A percentile compares a stretch with the other conserved stretches of the same genome.
These are phyloP conservation scores for Phaethornis superciliosus DNA, from an alignment of 2,113 vertebrate genomes.

Conservation along the genomic window DNA sequence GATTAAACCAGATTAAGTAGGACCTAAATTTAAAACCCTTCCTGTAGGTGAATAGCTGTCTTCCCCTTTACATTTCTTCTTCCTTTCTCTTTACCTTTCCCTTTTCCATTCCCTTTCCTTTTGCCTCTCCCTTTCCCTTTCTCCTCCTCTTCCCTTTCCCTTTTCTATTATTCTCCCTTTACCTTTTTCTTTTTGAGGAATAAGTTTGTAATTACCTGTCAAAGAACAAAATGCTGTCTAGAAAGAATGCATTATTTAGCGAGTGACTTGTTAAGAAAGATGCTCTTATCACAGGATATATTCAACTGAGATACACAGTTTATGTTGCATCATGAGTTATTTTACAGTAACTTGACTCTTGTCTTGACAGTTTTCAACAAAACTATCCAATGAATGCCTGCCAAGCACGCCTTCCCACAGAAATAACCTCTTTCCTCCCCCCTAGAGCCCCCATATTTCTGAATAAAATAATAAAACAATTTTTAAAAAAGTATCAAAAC, in stretches of 20 bases:
- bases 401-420: neutral
- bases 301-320: constrained; percentile 44
- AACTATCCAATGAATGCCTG: neutral
- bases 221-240: constrained; percentile 41
- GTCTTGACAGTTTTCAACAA: constrained; percentile 43
- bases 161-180: neutral
- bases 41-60: neutral
- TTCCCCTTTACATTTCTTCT: neutral
- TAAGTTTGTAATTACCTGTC: constrained; percentile 36
- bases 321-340: constrained; percentile 13
- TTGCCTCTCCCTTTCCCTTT: neutral
- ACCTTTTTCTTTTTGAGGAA: neutral
- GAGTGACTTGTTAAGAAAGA: constrained; percentile 47
- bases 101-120: neutral
- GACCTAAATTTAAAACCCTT: constrained; percentile 23
- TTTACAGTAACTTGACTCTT: constrained; percentile 13
- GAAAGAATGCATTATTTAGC: constrained; percentile 59
- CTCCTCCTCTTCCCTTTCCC: neutral
- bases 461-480: neutral
- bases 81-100: neutral
- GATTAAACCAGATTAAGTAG: constrained; percentile 16
- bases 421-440: neutral
- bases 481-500: neutral
- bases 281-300: constrained; percentile 52
- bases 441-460: neutral